phyloP scores from a whole-genome alignment of 2,113 vertebrate species.

The Pionites leucogaster region DNA sequence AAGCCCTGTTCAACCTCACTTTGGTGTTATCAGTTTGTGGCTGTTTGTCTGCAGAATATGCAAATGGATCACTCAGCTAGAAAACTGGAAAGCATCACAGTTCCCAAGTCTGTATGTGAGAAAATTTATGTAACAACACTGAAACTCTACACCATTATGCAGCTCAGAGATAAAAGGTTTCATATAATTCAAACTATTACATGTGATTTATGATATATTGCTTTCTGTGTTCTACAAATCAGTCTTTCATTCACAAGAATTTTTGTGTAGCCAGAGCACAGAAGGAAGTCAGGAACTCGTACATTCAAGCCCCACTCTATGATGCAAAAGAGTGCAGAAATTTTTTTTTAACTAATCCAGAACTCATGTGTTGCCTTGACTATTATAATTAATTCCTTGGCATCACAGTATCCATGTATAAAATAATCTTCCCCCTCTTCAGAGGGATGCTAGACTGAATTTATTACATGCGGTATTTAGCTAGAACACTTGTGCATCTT shows the following conservation, averaged over 20 bases:
- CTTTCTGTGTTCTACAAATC: neutral
- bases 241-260: neutral
- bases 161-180: neutral
- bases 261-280: neutral
- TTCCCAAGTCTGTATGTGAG: neutral
- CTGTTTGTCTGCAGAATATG: neutral
- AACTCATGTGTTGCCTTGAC: neutral
- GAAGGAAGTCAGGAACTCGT: neutral
- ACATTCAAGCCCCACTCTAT: neutral
- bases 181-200: neutral
- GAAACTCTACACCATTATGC: neutral
- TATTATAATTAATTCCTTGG: neutral
- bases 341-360: neutral
- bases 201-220: neutral
- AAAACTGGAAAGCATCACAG: neutral
- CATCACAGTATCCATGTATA: neutral
- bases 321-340: neutral
- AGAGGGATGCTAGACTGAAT: neutral
- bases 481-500: neutral
- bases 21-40: neutral
- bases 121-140: neutral
- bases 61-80: neutral
- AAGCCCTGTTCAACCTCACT: neutral
- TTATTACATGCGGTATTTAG: neutral
- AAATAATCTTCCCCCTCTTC: neutral